Evolutionary conservation across 2,797 vertebrate species (phyloP), one percentile per base, ranked within the genome.

Genomic region (Spondyliosoma cantharus): DNA sequence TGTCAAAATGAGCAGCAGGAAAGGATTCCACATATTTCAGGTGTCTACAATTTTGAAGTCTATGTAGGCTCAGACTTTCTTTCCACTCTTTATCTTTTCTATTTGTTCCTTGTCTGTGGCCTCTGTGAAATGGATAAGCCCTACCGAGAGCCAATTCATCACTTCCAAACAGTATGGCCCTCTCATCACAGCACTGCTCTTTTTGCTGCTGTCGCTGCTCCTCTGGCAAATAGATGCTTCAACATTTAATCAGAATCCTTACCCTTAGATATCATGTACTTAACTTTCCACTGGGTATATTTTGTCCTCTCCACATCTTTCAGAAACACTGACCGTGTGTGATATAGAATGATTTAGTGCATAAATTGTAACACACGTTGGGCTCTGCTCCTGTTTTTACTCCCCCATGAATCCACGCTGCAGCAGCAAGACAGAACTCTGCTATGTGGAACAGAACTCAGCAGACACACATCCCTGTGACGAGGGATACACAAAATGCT

Each of bases 61-160:
- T n/a, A 24, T 29, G 22, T 32, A 19, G 42, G 22, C 29, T 50
- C 19, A 16, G 7, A 49, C 37, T 77, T 57, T 71, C 27, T 67
- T 65, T 58, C 27, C 17, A 20, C 43, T 71, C 17, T 65, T 53
- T 62, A 77, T 82, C 71, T 82, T 80, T 80, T 78, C 52, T 29
- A 86, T 76, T 85, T 85, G 29, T n/a, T 43, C 17, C n/a, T 72
- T 76, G 60, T 75, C 52, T 61, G 65, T 32, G 24, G 58, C 56
- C n/a, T 60, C 56, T 52, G 24, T 67, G 56, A 84, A 76, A 83
- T 75, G 58, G 71, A 86, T 76, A 60, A 66, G 13, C 27, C 19
- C 43, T 16, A 25, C 64, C 56, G 17, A 12, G 59, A 52, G 19
- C 27, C 32, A 57, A 75, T 84, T 69, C 13, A 80, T 80, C 46